These are phyloP conservation scores for Melanostigma gelatinosum DNA, from an alignment of 2,113 vertebrate genomes.

Conservation along the genomic window DNA sequence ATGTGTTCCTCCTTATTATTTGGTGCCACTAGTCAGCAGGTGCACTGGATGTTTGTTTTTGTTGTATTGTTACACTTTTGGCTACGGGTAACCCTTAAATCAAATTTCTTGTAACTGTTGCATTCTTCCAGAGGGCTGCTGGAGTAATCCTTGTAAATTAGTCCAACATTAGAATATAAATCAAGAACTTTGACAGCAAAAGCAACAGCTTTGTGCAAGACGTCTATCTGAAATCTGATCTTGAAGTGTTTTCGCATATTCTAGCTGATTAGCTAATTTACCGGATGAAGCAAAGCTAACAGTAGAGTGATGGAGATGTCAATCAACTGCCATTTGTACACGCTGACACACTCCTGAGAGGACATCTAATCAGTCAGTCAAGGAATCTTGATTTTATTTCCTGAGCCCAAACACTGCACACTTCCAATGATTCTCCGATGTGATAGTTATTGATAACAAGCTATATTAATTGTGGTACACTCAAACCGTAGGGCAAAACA, in stretches of 20 bases:
- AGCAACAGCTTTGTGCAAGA: not conserved
- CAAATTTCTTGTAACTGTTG: not conserved
- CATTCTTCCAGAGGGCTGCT: not conserved
- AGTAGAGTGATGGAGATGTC: not conserved
- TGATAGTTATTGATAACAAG: not conserved
- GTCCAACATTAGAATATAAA: not conserved
- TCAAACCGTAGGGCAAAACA: too few species aligned
- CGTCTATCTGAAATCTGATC: too few species aligned
- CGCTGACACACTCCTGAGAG: not conserved
- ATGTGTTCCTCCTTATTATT: not conserved
- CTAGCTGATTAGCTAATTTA: too few species aligned
- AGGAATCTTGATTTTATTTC: not conserved
- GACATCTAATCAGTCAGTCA: too few species aligned
- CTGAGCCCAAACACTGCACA: not conserved
- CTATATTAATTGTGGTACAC: too few species aligned
- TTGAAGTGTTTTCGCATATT: too few species aligned
- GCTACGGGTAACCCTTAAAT: not conserved
- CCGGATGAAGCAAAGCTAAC: not conserved
- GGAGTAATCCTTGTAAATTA: not conserved
- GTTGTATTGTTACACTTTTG: not conserved
- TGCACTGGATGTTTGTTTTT: not conserved
- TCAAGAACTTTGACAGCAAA: not conserved
- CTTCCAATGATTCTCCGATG: not conserved
- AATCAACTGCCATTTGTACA: not conserved
- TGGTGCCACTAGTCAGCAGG: not conserved